A percentile compares a stretch with the other conserved stretches of the same genome.
Evolutionary conservation across 2,797 vertebrate genomes (phyloP).

Genomic region (Paratrypauchen microcephalus): DNA sequence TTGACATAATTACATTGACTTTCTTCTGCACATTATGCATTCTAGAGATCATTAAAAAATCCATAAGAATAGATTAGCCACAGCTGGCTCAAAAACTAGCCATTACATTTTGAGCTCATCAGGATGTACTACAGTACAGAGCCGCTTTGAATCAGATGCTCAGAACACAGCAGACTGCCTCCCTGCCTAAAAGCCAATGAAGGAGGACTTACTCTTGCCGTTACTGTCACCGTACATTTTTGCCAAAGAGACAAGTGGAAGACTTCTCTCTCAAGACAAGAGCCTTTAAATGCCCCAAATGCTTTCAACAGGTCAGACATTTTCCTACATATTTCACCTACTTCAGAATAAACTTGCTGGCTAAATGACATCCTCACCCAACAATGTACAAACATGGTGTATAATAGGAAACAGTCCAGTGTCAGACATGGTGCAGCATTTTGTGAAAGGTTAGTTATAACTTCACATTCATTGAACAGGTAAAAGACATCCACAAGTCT

Average conservation of each 20-base stretch:
- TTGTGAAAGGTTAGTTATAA: constrained; percentile 37
- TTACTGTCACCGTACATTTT: constrained; percentile 46
- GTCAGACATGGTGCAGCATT: constrained; percentile 61
- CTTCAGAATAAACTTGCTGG: constrained; percentile 22
- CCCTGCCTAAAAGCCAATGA: constrained; percentile 26
- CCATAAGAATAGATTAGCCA: constrained; percentile 17
- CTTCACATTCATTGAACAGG: constrained; percentile 51
- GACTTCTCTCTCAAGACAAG: constrained; percentile 31
- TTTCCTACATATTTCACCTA: constrained; percentile 10
- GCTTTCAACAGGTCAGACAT: constrained; percentile 11
- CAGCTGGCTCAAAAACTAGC: constrained; percentile 55
- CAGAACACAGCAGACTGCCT: constrained; percentile 34
- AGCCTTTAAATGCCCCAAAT: constrained; percentile 30
- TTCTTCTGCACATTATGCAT: constrained; percentile 11
- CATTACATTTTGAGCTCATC: constrained; percentile 26
- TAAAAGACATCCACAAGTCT: constrained; percentile 14
- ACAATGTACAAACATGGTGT: constrained; percentile 34
- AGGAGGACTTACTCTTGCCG: constrained; percentile 28
- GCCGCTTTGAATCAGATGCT: constrained; percentile 36
- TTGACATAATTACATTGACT: background rate
- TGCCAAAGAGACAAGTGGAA: constrained; percentile 38
- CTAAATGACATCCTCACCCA: constrained; percentile 30
- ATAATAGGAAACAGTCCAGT: constrained; percentile 41
- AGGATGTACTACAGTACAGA: constrained; percentile 28
- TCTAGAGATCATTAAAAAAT: constrained; percentile 15